Base-by-base conservation (phyloP, 2,113 vertebrate genomes). In the Oreochromis aureus region DNA sequence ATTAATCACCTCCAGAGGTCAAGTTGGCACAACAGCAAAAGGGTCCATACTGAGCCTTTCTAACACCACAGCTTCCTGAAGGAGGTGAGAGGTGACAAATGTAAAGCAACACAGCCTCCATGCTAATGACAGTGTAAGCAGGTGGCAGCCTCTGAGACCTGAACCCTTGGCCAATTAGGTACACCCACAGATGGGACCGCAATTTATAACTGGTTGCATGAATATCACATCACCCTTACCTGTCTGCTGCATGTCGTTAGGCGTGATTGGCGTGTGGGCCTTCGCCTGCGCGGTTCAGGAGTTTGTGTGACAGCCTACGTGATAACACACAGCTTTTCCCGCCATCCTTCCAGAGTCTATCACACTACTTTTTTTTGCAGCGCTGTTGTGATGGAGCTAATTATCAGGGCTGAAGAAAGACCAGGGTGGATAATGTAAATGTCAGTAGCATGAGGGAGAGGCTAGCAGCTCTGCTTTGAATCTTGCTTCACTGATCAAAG, bases 401-500 rank as follows among this genome's bases (percentile, higher is more conserved):
- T 95, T 93, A 94, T 90, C 81, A 84, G 76, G 80, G 76, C 71
- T 85, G 83, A 87, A 87, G 86, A 90, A 76, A 91, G 91, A 87
- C 27, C 81, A 58, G 86, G 87, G 63, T 66, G 56, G 84, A 84
- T 93, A 93, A 94, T 92, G 89, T 89, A 89, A 91, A 95, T 94
- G 92, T 95, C 94, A 94, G 91, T 83, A 73, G 39, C n/a, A 83
- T 30, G 82, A 89, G 83, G 79, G 56, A 86, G 48, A 85, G 71
- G 73, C 89, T 91, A 82, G 59, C 82, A 82, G 88, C 80, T 79
- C 90, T 91, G 89, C 94, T 95, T 93, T 94, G 83, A 91, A 91
- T 89, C 86, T 87, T 81, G 82, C 86, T 81, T 82, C 80, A 69
- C 58, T 90, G 92, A 95, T 94, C 94, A 95, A 95, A 95, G 88